These are phyloP conservation scores for Melozone crissalis DNA, from an alignment of 2,113 vertebrate species.

Conservation along the genomic window DNA sequence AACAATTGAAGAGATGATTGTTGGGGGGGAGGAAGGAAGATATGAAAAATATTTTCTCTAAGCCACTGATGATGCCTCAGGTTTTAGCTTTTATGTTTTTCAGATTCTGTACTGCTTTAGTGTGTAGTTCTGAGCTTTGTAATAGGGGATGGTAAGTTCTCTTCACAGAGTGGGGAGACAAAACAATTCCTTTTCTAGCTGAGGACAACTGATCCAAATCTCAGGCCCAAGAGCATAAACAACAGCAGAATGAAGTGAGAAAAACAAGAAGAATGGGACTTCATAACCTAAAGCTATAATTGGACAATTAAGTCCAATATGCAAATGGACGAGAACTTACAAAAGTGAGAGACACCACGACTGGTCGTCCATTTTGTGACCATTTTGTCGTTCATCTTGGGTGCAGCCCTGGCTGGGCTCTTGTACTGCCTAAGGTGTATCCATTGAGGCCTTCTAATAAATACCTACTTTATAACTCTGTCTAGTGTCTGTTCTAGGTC, in stretches of 20 bases:
- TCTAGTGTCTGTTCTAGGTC: background rate
- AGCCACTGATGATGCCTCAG: background rate
- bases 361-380: background rate
- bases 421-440: background rate
- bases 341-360: background rate
- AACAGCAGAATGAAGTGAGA: background rate
- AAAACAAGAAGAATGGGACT: background rate
- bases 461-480: background rate
- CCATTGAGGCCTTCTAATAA: background rate
- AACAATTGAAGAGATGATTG: background rate
- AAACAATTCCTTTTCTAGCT: background rate
- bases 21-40: accelerated
- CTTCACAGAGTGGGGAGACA: background rate
- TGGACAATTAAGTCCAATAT: background rate
- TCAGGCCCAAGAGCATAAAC: background rate
- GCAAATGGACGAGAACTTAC: background rate
- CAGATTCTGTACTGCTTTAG: background rate
- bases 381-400: background rate
- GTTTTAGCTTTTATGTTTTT: background rate
- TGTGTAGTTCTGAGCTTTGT: background rate
- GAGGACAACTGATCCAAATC: background rate
- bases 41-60: background rate
- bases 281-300: background rate
- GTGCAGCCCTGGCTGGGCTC: background rate
- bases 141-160: background rate